A percentile compares a stretch with the other conserved stretches of the same genome.
phyloP scores from a whole-genome alignment of 1,140 invertebrate genomes.

The Ooceraea biroi region DNA sequence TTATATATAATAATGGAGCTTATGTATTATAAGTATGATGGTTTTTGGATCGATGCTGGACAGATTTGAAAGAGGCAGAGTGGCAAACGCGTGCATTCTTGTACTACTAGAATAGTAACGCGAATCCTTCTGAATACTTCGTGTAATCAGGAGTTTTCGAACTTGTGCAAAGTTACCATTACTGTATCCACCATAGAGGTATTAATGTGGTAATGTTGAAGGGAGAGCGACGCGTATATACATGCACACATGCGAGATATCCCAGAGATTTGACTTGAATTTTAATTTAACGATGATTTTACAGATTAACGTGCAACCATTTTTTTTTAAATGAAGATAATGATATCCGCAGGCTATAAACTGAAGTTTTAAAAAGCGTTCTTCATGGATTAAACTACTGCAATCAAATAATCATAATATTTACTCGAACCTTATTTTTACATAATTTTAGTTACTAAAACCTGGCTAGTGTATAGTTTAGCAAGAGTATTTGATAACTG shows the following conservation, averaged over 20 bases:
- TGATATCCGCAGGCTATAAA: too few species aligned
- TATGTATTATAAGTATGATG: not conserved
- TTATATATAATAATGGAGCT: too few species aligned
- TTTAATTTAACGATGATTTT: not conserved
- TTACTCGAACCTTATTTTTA: not conserved
- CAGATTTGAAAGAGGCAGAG: not conserved
- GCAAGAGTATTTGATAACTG: too few species aligned
- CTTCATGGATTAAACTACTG: not conserved
- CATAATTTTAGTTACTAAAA: not conserved
- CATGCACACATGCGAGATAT: not conserved
- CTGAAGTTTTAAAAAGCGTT: not conserved
- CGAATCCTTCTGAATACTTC: slow-evolving; percentile 66
- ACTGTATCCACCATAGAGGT: slow-evolving; percentile 56
- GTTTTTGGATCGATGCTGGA: not conserved
- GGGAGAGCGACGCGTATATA: slow-evolving; percentile 48
- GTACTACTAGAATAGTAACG: slow-evolving; percentile 69
- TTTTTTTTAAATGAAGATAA: not conserved
- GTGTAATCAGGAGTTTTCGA: slow-evolving; percentile 46
- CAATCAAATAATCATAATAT: not conserved
- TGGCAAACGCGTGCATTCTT: slow-evolving; percentile 29
- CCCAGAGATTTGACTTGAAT: not conserved
- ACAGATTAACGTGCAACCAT: not conserved
- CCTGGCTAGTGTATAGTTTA: too few species aligned
- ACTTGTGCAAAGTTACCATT: slow-evolving; percentile 33
- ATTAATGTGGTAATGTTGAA: slow-evolving; percentile 47